A percentile compares a stretch with the other conserved stretches of the same genome.
phyloP scores from a whole-genome alignment of 2,113 vertebrate genomes.

The Illadopsis cleaveri region DNA sequence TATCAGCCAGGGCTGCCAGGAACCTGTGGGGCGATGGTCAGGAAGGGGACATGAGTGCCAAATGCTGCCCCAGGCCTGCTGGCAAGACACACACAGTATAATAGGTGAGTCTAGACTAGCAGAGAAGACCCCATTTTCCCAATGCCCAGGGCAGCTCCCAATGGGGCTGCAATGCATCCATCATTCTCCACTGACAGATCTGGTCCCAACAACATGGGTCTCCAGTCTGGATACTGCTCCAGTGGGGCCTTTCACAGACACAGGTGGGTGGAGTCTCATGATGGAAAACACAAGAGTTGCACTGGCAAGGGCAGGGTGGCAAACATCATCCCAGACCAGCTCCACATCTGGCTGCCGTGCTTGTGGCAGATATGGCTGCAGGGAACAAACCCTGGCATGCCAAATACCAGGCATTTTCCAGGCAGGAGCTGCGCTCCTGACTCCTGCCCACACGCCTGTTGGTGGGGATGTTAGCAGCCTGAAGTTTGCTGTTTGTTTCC shows the following conservation, averaged over 20 bases:
- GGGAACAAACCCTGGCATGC: neutral
- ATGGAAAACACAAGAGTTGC: neutral
- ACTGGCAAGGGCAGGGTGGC: too few species aligned
- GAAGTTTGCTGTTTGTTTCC: too few species aligned
- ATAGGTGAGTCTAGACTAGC: neutral
- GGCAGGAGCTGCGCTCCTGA: neutral
- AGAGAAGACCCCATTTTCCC: neutral
- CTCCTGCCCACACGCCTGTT: fast-evolving
- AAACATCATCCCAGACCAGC: neutral
- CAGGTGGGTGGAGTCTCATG: neutral
- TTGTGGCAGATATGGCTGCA: neutral
- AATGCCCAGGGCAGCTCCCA: too few species aligned
- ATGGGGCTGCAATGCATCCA: neutral
- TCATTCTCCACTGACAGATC: neutral
- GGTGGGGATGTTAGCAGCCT: fast-evolving
- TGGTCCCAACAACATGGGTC: fast-evolving
- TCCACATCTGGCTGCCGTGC: neutral
- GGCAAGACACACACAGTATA: neutral
- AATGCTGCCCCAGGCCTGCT: neutral
- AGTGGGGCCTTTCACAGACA: too few species aligned
- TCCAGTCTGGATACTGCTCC: neutral
- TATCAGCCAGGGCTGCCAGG: neutral
- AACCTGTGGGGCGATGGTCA: fast-evolving
- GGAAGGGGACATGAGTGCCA: neutral
- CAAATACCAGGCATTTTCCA: neutral